Base-by-base conservation (phyloP, 2,888 invertebrate species). In the Sinelater perroti region DNA sequence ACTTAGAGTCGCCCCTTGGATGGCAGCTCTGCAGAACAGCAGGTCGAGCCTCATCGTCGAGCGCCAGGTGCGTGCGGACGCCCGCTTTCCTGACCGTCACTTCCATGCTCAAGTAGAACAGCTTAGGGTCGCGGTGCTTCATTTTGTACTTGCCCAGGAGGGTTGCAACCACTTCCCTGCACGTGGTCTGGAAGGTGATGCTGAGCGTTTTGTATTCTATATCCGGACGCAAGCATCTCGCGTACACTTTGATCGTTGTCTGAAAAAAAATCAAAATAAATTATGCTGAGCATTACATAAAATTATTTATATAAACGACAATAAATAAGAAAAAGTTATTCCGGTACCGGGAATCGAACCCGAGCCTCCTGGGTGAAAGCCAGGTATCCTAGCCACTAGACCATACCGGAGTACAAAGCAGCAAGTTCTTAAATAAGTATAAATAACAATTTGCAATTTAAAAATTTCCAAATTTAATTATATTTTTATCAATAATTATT, bases 131-230 rank as follows among this genome's bases (percentile, higher is more conserved):
- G 17, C 95, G 85, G 77, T 94, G 94, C 68, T 92, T 86, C 92
- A 95, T 94, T 71, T 92, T 87, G 79, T 83, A 77, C 63, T 96
- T 95, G 78, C 90, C 86, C 61, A 97, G 82, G 14, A 97, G 82
- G 45, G 91, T 90, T 60, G 85, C 82, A 7, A 96, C 91, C 62
- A 97, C 90, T 77, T 95, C 92, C 70, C 89, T 87, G 70, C 93
- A 93, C 1, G 93, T 89, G 8, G 94, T 95, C 71, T 91, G 89
- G 83, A 90, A 92, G 45, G 91, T 91, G 67, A 96, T 92, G 65
- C 92, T 89, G 56, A 97, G 81, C 0, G 96, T 97, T 80, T 96
- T 96, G 85, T 97, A 96, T 78, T 96, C 95, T 76, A 96, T 95
- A 80, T 96, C 96, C 17, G 94, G 89, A 54, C 94, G 87, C 55